Evolutionary conservation across 2,113 vertebrate species (phyloP), one percentile per base, ranked within the genome.

Genomic region (Anser cygnoides): DNA sequence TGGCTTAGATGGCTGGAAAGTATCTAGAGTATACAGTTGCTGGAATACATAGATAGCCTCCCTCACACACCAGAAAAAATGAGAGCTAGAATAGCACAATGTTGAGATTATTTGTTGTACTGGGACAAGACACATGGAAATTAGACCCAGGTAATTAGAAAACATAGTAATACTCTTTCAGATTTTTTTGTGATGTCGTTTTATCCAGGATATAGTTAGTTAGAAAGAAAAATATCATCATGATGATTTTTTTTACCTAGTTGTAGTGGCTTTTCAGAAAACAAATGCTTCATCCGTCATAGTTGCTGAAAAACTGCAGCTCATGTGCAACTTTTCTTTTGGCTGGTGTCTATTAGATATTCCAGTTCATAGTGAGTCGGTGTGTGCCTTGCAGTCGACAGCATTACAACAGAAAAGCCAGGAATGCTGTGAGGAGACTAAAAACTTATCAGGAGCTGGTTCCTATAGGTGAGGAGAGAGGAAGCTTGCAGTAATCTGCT

Each of bases 181-280:
- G 49, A 70, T 70, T 54, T 43, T 6, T 62, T 75, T 68, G 61
- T 72, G 4, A 29, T 62, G 31, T 39, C 83, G 35, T 88, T 95
- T 95, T 80, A 80, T 62, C 29, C 17, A 54, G 39, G 17, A 61
- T 76, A 75, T 13, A 61, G 23, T 77, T 91, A 90, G 59, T 76
- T 2, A 68, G 88, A 67, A 79, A 46, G 15, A 74, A 82, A 83
- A 83, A 2, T 58, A 41, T 35, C 75, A 74, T 62, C 1, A 6
- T 76, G 6, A 46, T 41, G 2, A 55, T 41, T 63, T 65, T 62
- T 82, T 72, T 74, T 11, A 62, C 33, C 22, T 89, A 57, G 39
- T 61, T 87, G 39, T 61, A 87, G 37, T 52, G 33, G 14, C 59
- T 89, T 89, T 93, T 70, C 76, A 95, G 73, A 68, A 91, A 77